A percentile compares a stretch with the other conserved stretches of the same genome.
Evolutionary conservation across 2,888 invertebrate genomes (phyloP).

Genomic region (Microctonus hyperodae): DNA sequence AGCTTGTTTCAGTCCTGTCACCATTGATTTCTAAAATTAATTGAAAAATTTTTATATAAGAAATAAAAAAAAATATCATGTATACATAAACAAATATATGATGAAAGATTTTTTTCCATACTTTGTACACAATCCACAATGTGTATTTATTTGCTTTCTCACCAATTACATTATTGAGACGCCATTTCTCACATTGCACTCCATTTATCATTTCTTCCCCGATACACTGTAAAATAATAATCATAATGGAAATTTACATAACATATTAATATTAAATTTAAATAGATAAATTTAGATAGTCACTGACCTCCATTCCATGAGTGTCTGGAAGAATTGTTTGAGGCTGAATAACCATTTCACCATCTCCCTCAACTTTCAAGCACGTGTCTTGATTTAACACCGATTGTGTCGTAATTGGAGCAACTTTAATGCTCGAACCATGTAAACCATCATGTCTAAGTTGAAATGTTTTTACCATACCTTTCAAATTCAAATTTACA

Average conservation of each 20-base stretch:
- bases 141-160: constrained; percentile 88
- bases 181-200: constrained; percentile 80
- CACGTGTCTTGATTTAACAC: constrained; percentile 78
- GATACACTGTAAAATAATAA: constrained; percentile 51
- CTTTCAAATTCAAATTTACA: constrained; percentile 51
- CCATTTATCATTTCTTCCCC: constrained; percentile 78
- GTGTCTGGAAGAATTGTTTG: constrained; percentile 86
- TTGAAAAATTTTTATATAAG: not conserved
- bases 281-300: constrained; percentile 20
- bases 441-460: constrained; percentile 69
- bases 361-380: constrained; percentile 82
- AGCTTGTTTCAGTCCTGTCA: constrained; percentile 45
- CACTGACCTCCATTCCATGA: constrained; percentile 73
- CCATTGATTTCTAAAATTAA: constrained; percentile 51
- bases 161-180: constrained; percentile 72
- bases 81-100: not conserved
- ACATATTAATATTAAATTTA: constrained; percentile 1
- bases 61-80: not conserved
- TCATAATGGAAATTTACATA: constrained; percentile 15
- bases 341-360: constrained; percentile 67
- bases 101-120: constrained; percentile 39
- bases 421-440: constrained; percentile 82
- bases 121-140: constrained; percentile 83
- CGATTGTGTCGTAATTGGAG: constrained; percentile 82
- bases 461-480: constrained; percentile 92